Conservation (phyloP, 37 sponge, comb jelly and placozoan genomes). For the Spongia lamella region DNA sequence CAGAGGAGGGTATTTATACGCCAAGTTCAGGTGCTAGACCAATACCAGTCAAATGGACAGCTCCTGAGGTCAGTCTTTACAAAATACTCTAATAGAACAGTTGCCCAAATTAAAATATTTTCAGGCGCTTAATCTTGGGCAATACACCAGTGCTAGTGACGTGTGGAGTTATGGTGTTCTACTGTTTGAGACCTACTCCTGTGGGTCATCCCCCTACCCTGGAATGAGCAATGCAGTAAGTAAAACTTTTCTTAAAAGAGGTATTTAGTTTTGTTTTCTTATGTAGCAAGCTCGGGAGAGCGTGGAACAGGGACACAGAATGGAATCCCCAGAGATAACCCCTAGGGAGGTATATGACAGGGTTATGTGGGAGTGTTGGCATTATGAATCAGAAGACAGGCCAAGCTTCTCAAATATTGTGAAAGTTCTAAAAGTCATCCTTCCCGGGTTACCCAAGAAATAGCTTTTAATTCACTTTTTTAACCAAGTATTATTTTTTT, state of each 20-base stretch:
- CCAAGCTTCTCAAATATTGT: slow-evolving; percentile 66
- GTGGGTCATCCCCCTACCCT: slow-evolving; percentile 62
- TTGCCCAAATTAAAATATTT: too few relatives aligned
- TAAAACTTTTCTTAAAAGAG: too few relatives aligned
- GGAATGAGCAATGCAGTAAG: slow-evolving; percentile 40
- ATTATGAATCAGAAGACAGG: slow-evolving; percentile 83
- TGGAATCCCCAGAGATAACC: slow-evolving; percentile 72
- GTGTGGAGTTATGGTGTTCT: slow-evolving; percentile 70
- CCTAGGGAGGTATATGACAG: slow-evolving; percentile 73
- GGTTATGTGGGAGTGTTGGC: slow-evolving; percentile 87
- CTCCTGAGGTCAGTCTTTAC: slow-evolving; percentile 62
- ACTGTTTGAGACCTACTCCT: slow-evolving; percentile 64
- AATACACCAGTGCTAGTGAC: slow-evolving; percentile 59
- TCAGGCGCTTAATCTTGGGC: slow-evolving; percentile 53
- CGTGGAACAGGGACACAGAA: slow-evolving; percentile 80
- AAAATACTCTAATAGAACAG: too few relatives aligned
- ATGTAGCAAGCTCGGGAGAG: neutral
- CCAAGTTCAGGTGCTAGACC: slow-evolving; percentile 64
- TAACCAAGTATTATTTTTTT: too few relatives aligned
- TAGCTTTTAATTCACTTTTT: too few relatives aligned
- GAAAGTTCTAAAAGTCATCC: slow-evolving; percentile 13
- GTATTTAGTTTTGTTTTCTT: too few relatives aligned
- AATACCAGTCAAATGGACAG: slow-evolving; percentile 85
- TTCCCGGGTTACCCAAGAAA: too few relatives aligned
- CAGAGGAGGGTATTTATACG: slow-evolving; percentile 81